These are phyloP conservation scores for Seira musarum DNA, from an alignment of 2,888 invertebrate species.

Conservation along the genomic window DNA sequence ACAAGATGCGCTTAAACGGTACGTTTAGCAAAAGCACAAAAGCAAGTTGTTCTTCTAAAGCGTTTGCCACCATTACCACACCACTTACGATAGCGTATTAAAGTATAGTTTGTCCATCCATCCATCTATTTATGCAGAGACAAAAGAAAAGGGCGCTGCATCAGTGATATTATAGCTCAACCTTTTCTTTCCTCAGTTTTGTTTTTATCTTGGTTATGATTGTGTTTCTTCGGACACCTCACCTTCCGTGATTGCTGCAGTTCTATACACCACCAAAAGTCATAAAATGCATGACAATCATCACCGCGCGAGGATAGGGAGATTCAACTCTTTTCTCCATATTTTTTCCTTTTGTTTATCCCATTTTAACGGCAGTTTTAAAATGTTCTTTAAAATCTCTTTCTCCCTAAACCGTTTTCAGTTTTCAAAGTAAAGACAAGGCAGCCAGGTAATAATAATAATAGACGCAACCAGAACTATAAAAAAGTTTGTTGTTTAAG, in stretches of 20 bases:
- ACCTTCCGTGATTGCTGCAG: not conserved
- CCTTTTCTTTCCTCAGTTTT: not conserved
- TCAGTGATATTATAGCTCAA: not conserved
- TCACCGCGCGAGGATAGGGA: not conserved
- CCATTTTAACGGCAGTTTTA: slow-evolving; percentile 55
- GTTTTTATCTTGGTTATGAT: not conserved
- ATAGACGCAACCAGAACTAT: slow-evolving; percentile 40
- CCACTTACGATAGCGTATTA: too few species aligned
- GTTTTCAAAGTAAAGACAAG: not conserved
- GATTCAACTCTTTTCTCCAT: slow-evolving; percentile 20
- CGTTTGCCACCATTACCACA: too few species aligned
- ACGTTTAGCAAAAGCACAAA: slow-evolving; percentile 9
- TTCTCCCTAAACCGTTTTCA: not conserved
- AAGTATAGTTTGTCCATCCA: too few species aligned
- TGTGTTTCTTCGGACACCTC: not conserved
- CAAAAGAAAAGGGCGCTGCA: not conserved
- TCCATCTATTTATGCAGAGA: not conserved
- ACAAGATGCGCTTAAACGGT: slow-evolving; percentile 46
- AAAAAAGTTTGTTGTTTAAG: slow-evolving; percentile 33
- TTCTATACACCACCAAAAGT: not conserved
- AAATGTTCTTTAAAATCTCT: not conserved
- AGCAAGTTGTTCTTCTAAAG: not conserved
- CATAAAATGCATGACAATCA: not conserved
- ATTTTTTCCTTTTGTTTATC: slow-evolving; percentile 44
- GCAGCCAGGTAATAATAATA: slow-evolving; percentile 12